Base-by-base conservation (phyloP, 2,888 invertebrate species). In the Orthosia gracilis region DNA sequence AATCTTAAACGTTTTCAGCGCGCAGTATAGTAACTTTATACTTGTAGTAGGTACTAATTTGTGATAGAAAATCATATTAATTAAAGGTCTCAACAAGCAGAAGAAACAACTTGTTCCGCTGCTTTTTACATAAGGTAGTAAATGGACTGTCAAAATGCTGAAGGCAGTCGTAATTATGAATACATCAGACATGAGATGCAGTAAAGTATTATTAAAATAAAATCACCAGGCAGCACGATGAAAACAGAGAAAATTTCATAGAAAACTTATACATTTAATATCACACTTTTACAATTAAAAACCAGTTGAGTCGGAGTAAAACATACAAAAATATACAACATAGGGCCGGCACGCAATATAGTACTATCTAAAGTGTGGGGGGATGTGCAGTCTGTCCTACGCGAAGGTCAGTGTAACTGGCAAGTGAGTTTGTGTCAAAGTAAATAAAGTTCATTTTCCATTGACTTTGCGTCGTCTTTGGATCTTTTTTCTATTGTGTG, bases 351-450 rank as follows among this genome's bases (percentile, higher is more conserved):
- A 83, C 86, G 73, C 75, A 67, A 74, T 55, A 65, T 66, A 76
- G 23, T 82, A 86, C 91, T 92, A 92, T 88, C 92, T 92, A 93
- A 84, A 45, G 88, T 92, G 89, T 88, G 88, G 89, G 89, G 89
- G 89, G 89, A 78, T 94, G 94, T 94, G 87, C 54, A 93, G 93
- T 93, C 92, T 92, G 93, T 93, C 91, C 92, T 86, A 80, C 45
- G 86, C 82, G 84, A 79, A 83, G 83, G 86, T 84, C 82, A 89
- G 94, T 93, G 94, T 94, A 57, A 87, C 87, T 94, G 94, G 84
- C 80, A 77, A 92, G 93, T 94, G 86, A 88, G 85, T 90, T 73
- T 91, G 92, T 92, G 85, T 80, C 67, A 64, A 83, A 82, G 86
- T 86, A 75, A 71, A 89, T 89, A 91, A 84, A 85, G 83, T 81